phyloP scores from a whole-genome alignment of 2,113 vertebrate genomes.

The Centropristis striata region DNA sequence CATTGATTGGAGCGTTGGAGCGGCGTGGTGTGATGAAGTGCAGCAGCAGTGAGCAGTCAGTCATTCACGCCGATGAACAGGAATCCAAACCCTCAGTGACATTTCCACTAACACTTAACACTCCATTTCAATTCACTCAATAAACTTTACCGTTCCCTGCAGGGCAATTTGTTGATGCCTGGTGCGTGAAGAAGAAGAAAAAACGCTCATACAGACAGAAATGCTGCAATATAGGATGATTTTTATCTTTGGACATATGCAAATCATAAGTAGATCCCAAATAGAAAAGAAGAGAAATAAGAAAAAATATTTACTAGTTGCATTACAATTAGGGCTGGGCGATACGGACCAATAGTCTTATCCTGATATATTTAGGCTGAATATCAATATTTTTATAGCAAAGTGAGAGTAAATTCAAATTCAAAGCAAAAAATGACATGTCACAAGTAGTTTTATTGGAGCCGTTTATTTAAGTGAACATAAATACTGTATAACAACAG shows the following conservation, averaged over 20 bases:
- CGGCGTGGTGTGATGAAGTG: constrained; percentile 66
- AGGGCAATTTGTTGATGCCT: constrained; percentile 28
- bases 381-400: too few species aligned
- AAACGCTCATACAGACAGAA: background rate
- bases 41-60: constrained; percentile 47
- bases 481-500: too few species aligned
- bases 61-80: constrained; percentile 61
- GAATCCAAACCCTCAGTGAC: constrained; percentile 66
- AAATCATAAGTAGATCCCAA: background rate
- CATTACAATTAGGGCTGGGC: too few species aligned
- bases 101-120: constrained; percentile 64
- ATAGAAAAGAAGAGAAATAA: too few species aligned
- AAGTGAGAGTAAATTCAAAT: too few species aligned
- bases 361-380: too few species aligned
- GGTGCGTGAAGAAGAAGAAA: background rate
- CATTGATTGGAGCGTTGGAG: constrained; percentile 69
- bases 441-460: too few species aligned
- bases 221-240: background rate
- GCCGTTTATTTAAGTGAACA: too few species aligned
- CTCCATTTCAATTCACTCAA: constrained; percentile 62
- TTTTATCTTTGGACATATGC: background rate
- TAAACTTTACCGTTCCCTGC: constrained; percentile 47
- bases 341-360: too few species aligned
- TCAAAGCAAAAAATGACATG: too few species aligned
- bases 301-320: too few species aligned